Evolutionary conservation across 2,113 vertebrate genomes (phyloP).

Genomic region (Penelope pileata): DNA sequence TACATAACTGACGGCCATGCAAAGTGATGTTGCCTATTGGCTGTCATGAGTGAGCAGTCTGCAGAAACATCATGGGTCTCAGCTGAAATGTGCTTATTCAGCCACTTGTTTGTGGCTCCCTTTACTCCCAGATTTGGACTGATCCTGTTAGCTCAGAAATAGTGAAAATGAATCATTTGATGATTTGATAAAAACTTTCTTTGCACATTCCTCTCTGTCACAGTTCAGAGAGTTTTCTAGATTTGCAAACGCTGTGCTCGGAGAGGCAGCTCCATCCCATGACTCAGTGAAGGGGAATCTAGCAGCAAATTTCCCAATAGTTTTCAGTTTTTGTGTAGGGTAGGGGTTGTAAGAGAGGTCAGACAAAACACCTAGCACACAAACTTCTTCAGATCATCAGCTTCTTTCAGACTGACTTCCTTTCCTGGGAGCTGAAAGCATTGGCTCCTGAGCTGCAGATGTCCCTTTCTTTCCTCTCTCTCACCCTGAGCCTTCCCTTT

Average conservation of each 20-base stretch:
- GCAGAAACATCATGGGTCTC: not conserved
- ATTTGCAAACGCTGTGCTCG: rapidly evolving
- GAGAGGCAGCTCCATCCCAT: not conserved
- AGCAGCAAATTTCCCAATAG: not conserved
- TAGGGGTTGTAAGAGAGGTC: not conserved
- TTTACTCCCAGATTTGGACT: not conserved
- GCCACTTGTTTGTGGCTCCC: not conserved
- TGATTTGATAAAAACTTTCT: not conserved
- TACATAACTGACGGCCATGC: slow-evolving; percentile 36
- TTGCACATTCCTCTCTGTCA: not conserved
- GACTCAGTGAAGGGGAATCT: not conserved
- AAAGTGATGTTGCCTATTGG: not conserved
- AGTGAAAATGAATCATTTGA: not conserved
- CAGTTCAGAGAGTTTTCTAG: not conserved
- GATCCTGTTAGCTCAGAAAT: not conserved
- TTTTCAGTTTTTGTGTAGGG: not conserved
- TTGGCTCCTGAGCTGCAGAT: not conserved
- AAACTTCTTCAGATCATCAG: not conserved
- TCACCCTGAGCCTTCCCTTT: not conserved
- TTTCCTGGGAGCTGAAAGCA: no score
- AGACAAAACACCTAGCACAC: not conserved
- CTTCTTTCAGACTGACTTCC: no score
- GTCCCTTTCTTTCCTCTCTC: not conserved
- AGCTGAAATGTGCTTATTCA: not conserved
- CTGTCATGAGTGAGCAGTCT: not conserved